Evolutionary conservation across 2,888 invertebrate genomes (phyloP).

Genomic region (Agonopterix alstromeriana): DNA sequence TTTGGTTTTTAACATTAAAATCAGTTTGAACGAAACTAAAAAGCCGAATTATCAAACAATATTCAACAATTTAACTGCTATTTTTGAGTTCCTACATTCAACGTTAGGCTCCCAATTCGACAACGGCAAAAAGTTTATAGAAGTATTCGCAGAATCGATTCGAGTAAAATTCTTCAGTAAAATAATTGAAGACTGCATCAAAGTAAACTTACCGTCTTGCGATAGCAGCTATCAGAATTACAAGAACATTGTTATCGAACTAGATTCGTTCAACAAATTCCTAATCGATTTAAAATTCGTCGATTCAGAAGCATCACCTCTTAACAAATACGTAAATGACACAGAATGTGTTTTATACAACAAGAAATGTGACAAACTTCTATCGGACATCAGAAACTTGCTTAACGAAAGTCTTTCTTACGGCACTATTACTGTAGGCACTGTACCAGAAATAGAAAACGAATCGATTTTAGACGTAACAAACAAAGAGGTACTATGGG

Average conservation of each 20-base stretch:
- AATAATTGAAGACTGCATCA: slow-evolving; percentile 64
- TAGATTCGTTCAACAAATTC: slow-evolving; percentile 65
- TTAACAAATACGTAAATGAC: slow-evolving; percentile 59
- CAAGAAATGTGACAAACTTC: slow-evolving; percentile 63
- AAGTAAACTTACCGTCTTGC: slow-evolving; percentile 57
- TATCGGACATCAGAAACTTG: slow-evolving; percentile 49
- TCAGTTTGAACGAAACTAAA: slow-evolving; percentile 41
- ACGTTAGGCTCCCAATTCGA: slow-evolving; percentile 60
- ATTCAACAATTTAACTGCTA: slow-evolving; percentile 60
- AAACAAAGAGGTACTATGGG: slow-evolving; percentile 39
- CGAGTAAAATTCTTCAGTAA: slow-evolving; percentile 57
- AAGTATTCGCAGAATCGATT: slow-evolving; percentile 55
- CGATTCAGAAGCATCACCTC: slow-evolving; percentile 46
- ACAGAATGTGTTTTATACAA: slow-evolving; percentile 63
- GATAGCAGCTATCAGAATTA: slow-evolving; percentile 56
- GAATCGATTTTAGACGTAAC: slow-evolving; percentile 41
- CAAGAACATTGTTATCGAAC: slow-evolving; percentile 54
- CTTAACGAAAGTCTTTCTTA: slow-evolving; percentile 52
- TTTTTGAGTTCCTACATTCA: slow-evolving; percentile 66
- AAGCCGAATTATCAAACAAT: slow-evolving; percentile 59
- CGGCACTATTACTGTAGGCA: slow-evolving; percentile 48
- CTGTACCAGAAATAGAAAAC: slow-evolving; percentile 22
- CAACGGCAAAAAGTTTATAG: slow-evolving; percentile 51
- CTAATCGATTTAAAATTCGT: slow-evolving; percentile 65
- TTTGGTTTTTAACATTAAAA: slow-evolving; percentile 60